Evolutionary conservation across 2,797 vertebrate genomes (phyloP).

Genomic region (Sylvia borin): DNA sequence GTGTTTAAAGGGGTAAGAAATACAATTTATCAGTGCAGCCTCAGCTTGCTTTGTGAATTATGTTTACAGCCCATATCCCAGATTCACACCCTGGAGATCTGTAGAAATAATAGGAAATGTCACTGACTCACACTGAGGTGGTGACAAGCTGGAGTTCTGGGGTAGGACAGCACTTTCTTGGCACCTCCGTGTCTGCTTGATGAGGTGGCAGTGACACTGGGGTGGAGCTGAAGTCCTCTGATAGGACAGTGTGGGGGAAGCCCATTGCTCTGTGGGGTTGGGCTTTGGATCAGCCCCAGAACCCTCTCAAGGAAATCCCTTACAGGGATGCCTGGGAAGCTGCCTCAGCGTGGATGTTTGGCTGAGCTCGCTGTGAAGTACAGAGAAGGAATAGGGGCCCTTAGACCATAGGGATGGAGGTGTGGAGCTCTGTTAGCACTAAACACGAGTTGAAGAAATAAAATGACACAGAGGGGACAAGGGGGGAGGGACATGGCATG

Average conservation of each 20-base stretch:
- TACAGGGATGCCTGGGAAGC: neutral
- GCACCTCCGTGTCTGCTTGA: neutral
- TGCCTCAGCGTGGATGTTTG: neutral
- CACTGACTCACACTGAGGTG: neutral
- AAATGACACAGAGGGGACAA: slow-evolving; percentile 43
- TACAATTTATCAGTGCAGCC: neutral
- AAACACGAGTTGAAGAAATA: slow-evolving; percentile 8
- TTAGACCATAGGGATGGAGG: neutral
- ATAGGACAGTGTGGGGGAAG: neutral
- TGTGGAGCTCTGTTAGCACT: slow-evolving; percentile 15
- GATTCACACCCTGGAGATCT: neutral
- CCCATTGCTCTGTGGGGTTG: neutral
- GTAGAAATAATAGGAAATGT: neutral
- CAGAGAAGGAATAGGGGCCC: neutral
- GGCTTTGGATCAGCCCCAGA: slow-evolving; percentile 11
- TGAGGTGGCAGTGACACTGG: neutral
- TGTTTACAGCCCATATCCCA: neutral
- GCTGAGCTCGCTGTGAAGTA: neutral
- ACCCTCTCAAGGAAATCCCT: neutral
- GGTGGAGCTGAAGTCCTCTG: neutral
- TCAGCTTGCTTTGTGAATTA: neutral
- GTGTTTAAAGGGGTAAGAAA: slow-evolving; percentile 11
- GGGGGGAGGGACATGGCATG: slow-evolving; percentile 14
- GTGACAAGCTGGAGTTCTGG: slow-evolving; percentile 15
- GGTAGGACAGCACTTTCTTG: neutral